phyloP scores from a whole-genome alignment of 2,797 vertebrate species.

The Anabacerthia variegaticeps region DNA sequence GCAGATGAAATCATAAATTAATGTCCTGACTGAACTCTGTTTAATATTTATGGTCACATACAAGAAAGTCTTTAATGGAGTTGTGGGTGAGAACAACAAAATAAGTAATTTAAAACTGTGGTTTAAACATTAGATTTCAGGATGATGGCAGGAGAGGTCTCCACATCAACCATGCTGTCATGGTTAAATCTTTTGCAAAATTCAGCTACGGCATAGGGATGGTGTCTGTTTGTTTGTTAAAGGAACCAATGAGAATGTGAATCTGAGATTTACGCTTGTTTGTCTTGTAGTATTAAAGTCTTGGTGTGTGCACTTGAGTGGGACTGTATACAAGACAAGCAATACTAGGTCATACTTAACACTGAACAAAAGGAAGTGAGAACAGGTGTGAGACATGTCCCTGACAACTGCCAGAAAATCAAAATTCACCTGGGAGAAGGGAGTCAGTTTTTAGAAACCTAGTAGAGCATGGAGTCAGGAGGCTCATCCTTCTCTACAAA shows the following conservation, averaged over 20 bases:
- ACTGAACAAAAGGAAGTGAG: accelerated
- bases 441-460: neutral
- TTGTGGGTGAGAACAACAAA: neutral
- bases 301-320: neutral
- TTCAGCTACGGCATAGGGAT: neutral
- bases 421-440: neutral
- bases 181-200: neutral
- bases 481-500: neutral
- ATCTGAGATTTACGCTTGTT: neutral
- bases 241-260: neutral
- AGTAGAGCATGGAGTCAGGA: neutral
- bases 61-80: neutral
- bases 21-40: neutral
- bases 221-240: neutral
- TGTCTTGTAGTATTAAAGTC: neutral
- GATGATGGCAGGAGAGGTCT: neutral
- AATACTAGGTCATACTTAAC: neutral
- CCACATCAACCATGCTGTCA: neutral
- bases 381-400: neutral
- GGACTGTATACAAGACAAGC: neutral
- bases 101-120: neutral
- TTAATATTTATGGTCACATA: neutral
- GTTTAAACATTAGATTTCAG: neutral
- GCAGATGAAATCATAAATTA: neutral
- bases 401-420: neutral